A percentile compares a stretch with the other conserved stretches of the same genome.
Evolutionary conservation across 2,113 vertebrate genomes (phyloP).

Genomic region (Poeciliopsis turrubarensis): DNA sequence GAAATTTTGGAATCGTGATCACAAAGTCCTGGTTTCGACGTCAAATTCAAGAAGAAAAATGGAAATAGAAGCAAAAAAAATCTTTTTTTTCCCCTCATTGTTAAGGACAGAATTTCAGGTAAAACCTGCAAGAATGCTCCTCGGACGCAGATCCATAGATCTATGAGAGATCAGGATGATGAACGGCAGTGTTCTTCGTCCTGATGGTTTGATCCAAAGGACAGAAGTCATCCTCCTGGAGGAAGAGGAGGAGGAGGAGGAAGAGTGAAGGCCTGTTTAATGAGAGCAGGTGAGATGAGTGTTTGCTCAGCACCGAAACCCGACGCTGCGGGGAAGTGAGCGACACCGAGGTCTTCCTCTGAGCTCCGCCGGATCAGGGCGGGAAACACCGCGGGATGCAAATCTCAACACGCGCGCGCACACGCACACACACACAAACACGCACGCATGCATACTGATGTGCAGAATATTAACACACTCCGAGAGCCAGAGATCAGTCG

Average conservation of each 20-base stretch:
- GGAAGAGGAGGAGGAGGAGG: background rate
- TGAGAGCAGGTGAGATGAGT: slow-evolving; percentile 58
- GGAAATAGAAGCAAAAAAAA: background rate
- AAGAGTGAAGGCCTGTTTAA: slow-evolving; percentile 57
- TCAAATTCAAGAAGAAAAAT: background rate
- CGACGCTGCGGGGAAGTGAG: slow-evolving; percentile 27
- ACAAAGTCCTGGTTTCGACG: no score
- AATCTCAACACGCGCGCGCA: slow-evolving; percentile 27
- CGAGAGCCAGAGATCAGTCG: slow-evolving; percentile 45
- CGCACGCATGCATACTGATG: background rate
- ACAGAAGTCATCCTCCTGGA: slow-evolving; percentile 16
- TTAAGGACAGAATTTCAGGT: background rate
- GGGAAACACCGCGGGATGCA: slow-evolving; percentile 30
- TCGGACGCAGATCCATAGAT: background rate
- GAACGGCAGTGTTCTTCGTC: slow-evolving; percentile 2
- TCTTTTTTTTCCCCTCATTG: background rate
- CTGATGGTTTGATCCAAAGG: slow-evolving; percentile 31
- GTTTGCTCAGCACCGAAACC: slow-evolving; percentile 67
- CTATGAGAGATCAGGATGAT: background rate
- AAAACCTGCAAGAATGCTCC: background rate
- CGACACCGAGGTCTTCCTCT: slow-evolving; percentile 47
- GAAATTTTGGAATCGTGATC: no score
- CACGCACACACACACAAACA: slow-evolving; percentile 23
- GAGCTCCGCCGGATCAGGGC: slow-evolving; percentile 56
- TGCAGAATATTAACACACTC: slow-evolving; percentile 2